phyloP scores from a whole-genome alignment of 2,888 invertebrate genomes.

The Agrochola macilenta region DNA sequence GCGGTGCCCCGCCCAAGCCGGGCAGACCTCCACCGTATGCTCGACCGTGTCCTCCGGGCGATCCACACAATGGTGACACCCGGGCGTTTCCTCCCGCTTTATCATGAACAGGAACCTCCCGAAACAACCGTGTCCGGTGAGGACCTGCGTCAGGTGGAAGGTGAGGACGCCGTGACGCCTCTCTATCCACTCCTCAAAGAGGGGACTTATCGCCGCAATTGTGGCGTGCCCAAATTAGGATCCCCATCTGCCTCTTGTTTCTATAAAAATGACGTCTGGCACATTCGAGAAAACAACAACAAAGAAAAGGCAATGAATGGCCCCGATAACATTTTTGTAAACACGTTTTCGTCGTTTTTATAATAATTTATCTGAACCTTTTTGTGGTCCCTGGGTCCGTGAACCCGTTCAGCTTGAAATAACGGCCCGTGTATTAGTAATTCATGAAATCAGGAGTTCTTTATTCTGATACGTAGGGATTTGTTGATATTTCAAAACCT shows the following conservation, averaged over 20 bases:
- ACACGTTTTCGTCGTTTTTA: slow-evolving; percentile 27
- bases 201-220: too few species aligned
- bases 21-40: too few species aligned
- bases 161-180: too few species aligned
- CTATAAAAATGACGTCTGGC: background rate
- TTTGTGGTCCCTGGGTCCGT: background rate
- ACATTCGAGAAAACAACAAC: background rate
- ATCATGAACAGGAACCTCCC: too few species aligned
- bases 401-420: slow-evolving; percentile 16
- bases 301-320: background rate
- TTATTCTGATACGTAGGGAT: slow-evolving; percentile 2
- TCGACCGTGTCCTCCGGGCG: too few species aligned
- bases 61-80: too few species aligned
- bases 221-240: too few species aligned
- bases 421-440: slow-evolving; percentile 32
- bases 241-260: background rate
- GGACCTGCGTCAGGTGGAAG: too few species aligned
- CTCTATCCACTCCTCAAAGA: too few species aligned
- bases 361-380: slow-evolving; percentile 30
- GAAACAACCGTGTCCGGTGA: too few species aligned
- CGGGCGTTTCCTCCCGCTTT: too few species aligned
- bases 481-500: slow-evolving; percentile 13
- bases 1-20: too few species aligned
- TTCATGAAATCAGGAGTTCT: slow-evolving; percentile 43
- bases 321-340: slow-evolving; percentile 5